phyloP scores from a whole-genome alignment of 1,140 invertebrate genomes.

The Polyergus mexicanus region DNA sequence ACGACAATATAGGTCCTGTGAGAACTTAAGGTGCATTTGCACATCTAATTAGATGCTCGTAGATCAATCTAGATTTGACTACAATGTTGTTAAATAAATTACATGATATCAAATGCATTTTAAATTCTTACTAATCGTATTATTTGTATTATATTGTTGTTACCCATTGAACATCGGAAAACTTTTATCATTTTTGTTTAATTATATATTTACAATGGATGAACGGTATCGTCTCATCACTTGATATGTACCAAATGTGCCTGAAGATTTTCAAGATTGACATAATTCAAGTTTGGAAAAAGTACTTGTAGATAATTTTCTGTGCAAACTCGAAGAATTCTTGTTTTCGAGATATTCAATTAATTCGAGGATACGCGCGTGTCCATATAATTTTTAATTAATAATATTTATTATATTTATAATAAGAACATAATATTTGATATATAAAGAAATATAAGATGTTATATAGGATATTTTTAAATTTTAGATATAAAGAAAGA shows the following conservation, averaged over 20 bases:
- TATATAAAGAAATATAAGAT: conserved; percentile 41
- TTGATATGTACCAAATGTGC: conserved; percentile 12
- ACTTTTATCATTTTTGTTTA: conserved; percentile 11
- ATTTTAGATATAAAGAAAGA: not conserved
- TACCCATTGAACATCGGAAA: not conserved
- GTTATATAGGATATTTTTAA: conserved; percentile 5
- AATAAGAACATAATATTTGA: conserved; percentile 36
- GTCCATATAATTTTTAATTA: conserved; percentile 24
- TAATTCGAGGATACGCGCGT: not conserved
- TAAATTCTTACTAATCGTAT: not conserved
- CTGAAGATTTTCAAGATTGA: conserved; percentile 13
- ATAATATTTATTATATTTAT: conserved; percentile 36
- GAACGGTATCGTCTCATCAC: not conserved
- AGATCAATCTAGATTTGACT: not conserved
- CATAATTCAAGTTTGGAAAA: not conserved
- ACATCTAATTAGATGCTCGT: not conserved
- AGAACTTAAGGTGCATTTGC: not conserved
- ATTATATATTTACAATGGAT: conserved; percentile 20
- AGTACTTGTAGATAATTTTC: conserved; percentile 9
- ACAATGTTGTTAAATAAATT: conserved; percentile 9
- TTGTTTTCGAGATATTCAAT: conserved; percentile 2
- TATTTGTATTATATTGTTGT: not conserved
- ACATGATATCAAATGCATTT: not conserved
- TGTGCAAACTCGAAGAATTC: not conserved
- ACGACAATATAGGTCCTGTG: not conserved